These are phyloP conservation scores for Clostera curtula DNA, from an alignment of 2,888 invertebrate species.

Conservation along the genomic window DNA sequence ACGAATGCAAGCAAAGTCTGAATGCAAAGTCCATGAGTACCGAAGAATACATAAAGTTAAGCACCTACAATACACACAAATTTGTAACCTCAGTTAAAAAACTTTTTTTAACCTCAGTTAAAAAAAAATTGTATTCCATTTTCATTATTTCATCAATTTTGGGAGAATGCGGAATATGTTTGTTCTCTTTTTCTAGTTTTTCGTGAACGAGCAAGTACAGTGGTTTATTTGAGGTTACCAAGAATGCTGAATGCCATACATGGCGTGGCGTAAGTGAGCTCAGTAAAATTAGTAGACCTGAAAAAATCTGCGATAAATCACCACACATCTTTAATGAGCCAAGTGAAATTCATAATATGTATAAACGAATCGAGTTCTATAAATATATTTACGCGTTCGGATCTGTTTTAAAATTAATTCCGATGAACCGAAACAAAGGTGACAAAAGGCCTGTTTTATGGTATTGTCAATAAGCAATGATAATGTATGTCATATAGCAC, in stretches of 20 bases:
- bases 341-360: slow-evolving; percentile 5
- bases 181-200: slow-evolving; percentile 25
- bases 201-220: slow-evolving; percentile 24
- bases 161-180: slow-evolving; percentile 3
- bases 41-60: no score
- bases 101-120: slow-evolving; percentile 29
- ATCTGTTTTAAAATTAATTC: not conserved
- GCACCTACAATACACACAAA: no score
- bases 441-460: slow-evolving; percentile 3
- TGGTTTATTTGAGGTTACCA: slow-evolving; percentile 23
- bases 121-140: slow-evolving; percentile 29
- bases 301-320: slow-evolving; percentile 3
- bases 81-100: no score
- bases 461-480: slow-evolving; percentile 3
- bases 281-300: slow-evolving; percentile 25
- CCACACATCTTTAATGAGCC: slow-evolving; percentile 2
- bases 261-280: slow-evolving; percentile 34
- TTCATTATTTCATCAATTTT: slow-evolving; percentile 25
- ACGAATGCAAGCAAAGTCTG: no score
- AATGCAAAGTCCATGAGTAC: no score
- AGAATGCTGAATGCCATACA: slow-evolving; percentile 29
- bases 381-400: not conserved
- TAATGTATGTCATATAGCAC: no score
- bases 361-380: not conserved
- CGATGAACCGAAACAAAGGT: not conserved